Evolutionary conservation across 30 jellyfish, hydroid and myxozoan species (phyloP).

Genomic region (Aurelia sp.): DNA sequence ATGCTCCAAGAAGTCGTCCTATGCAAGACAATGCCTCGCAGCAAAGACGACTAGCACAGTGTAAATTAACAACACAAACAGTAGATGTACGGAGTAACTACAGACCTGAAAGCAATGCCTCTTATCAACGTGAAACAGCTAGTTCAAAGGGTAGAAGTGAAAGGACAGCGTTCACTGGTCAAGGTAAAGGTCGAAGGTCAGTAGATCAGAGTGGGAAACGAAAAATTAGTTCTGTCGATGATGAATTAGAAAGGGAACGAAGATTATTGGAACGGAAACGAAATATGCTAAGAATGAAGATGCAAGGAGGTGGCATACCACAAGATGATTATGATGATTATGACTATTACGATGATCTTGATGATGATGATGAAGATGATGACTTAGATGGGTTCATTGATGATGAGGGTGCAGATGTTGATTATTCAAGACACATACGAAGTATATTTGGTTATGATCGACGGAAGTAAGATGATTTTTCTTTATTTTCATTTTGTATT

Average conservation of each 20-base stretch:
- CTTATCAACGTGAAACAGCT: not conserved
- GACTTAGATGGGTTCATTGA: conserved; percentile 91
- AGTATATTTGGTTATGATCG: conserved; percentile 89
- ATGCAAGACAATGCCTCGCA: no score
- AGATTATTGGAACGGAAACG: conserved; percentile 77
- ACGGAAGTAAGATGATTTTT: conserved; percentile 61
- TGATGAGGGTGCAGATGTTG: conserved; percentile 72
- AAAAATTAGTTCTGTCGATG: conserved; percentile 62
- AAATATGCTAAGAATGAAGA: conserved; percentile 59
- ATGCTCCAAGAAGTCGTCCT: no score
- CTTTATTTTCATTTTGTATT: not conserved
- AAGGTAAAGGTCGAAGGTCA: not conserved
- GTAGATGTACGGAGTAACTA: conserved; percentile 29
- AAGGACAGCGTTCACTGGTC: not conserved
- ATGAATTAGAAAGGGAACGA: conserved; percentile 82
- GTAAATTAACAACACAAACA: conserved; percentile 35
- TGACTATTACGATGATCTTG: conserved; percentile 58
- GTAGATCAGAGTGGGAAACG: not conserved
- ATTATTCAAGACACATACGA: conserved; percentile 83
- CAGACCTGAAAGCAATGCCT: not conserved
- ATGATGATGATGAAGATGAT: conserved; percentile 75
- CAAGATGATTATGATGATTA: conserved; percentile 38
- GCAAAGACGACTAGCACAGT: not conserved
- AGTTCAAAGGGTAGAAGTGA: not conserved
- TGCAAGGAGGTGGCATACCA: conserved; percentile 49